phyloP scores from a whole-genome alignment of 2,113 vertebrate species.

The Poecilia latipinna region DNA sequence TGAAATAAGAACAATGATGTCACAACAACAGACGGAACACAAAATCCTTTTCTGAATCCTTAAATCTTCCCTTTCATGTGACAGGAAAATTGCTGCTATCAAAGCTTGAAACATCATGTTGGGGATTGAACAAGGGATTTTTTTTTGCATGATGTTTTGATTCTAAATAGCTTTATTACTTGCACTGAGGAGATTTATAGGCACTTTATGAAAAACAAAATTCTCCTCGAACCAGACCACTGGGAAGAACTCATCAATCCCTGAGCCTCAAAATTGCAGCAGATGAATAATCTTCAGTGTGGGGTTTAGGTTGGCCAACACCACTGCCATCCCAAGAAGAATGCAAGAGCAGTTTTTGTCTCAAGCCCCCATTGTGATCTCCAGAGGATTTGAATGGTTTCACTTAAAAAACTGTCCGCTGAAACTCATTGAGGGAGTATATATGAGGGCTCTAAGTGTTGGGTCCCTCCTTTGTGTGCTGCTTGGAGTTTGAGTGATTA shows the following conservation, averaged over 20 bases:
- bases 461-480: conserved; percentile 20
- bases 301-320: conserved; percentile 68
- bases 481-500: conserved; percentile 45
- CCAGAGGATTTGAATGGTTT: conserved; percentile 65
- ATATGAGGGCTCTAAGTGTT: conserved; percentile 16
- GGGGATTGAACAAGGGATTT: conserved; percentile 28
- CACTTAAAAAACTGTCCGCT: conserved; percentile 55
- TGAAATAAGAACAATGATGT: conserved; percentile 29
- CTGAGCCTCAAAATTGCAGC: conserved; percentile 56
- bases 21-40: conserved; percentile 21
- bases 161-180: conserved; percentile 76
- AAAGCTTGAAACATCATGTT: conserved; percentile 34
- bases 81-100: conserved; percentile 38
- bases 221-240: conserved; percentile 69
- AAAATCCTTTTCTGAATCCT: conserved; percentile 23
- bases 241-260: conserved; percentile 71
- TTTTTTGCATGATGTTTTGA: conserved; percentile 32
- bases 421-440: conserved; percentile 29
- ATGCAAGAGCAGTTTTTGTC: conserved; percentile 63
- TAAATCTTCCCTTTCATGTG: conserved; percentile 26
- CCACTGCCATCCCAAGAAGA: conserved; percentile 62
- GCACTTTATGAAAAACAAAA: conserved; percentile 77
- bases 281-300: conserved; percentile 65
- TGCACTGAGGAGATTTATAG: conserved; percentile 63
- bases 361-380: conserved; percentile 55